phyloP scores from a whole-genome alignment of 1,140 invertebrate species.

The Megathymus violae region DNA sequence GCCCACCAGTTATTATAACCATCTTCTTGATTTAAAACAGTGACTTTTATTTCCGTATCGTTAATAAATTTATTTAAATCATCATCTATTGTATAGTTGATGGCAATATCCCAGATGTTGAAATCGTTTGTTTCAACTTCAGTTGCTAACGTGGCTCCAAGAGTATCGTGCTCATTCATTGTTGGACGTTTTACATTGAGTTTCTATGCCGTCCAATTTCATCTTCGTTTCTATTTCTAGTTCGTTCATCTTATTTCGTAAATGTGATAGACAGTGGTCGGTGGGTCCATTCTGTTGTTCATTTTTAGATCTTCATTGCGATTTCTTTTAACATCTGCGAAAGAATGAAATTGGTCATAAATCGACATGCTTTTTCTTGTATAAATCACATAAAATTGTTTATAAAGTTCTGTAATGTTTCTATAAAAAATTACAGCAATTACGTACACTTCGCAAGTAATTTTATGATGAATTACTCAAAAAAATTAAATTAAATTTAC shows the following conservation, averaged over 20 bases:
- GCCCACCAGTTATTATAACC: constrained; percentile 86
- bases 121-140: constrained; percentile 35
- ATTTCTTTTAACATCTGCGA: constrained; percentile 58
- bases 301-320: constrained; percentile 38
- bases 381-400: constrained; percentile 1
- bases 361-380: not conserved
- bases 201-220: constrained; percentile 46
- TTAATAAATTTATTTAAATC: constrained; percentile 39
- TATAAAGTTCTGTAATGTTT: constrained; percentile 2
- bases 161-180: constrained; percentile 65
- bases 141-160: constrained; percentile 41
- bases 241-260: constrained; percentile 77
- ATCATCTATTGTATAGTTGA: constrained; percentile 41
- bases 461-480: constrained; percentile 5
- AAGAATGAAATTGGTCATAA: constrained; percentile 39
- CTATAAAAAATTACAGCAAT: not conserved
- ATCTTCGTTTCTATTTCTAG: constrained; percentile 55
- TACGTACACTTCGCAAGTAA: not conserved
- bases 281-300: constrained; percentile 54
- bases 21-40: constrained; percentile 37
- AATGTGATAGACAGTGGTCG: constrained; percentile 60
- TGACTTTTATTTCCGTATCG: constrained; percentile 42
- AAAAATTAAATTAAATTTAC: no score
- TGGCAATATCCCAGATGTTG: constrained; percentile 35
- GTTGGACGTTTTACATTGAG: constrained; percentile 46